Evolutionary conservation across 2,797 vertebrate genomes (phyloP), one percentile per base, ranked within the genome.

Genomic region (Bradypodion ventrale): DNA sequence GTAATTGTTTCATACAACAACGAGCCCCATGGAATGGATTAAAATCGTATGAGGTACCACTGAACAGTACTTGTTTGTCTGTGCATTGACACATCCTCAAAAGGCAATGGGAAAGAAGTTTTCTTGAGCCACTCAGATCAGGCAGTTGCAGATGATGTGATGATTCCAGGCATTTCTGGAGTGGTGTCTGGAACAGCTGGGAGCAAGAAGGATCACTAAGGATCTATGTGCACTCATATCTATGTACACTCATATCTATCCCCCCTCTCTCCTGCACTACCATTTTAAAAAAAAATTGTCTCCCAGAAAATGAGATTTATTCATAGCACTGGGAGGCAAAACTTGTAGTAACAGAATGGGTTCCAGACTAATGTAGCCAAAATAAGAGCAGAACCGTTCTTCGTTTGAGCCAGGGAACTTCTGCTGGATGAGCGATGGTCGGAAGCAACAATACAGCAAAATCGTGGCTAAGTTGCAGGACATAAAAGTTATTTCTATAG

Each of bases 351-450:
- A 1, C 3, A 56, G 5, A 63, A 23, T 4, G 32, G 46, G 46
- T 46, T 49, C 46, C 46, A 49, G 46, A 49, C 13, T 9, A 46
- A 49, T 49, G n/a, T 9, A 10, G 49, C 13, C 46, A 46, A 29
- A 40, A 37, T 60, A 37, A 72, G 27, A 56, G 8, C 60, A 25
- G 21, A 32, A 15, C n/a, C 7, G 74, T 66, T 37, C 2, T 8
- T 10, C 13, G 5, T 49, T 5, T 6, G 1, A 0, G 7, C 1
- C 2, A 0, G 1, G 37, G 46, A n/a, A 49, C 63, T 42, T 32
- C 42, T 27, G 23, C 32, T 15, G 40, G 2, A 27, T 60, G 13
- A n/a, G n/a, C n/a, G n/a, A n/a, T n/a, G 10, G 27, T 49, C 4
- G 23, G 29, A 19, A 12, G 2, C 21, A 37, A 56, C 66, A 21